Evolutionary conservation across 1,140 invertebrate genomes (phyloP), one percentile per base, ranked within the genome.

Genomic region (Nymphalis io): DNA sequence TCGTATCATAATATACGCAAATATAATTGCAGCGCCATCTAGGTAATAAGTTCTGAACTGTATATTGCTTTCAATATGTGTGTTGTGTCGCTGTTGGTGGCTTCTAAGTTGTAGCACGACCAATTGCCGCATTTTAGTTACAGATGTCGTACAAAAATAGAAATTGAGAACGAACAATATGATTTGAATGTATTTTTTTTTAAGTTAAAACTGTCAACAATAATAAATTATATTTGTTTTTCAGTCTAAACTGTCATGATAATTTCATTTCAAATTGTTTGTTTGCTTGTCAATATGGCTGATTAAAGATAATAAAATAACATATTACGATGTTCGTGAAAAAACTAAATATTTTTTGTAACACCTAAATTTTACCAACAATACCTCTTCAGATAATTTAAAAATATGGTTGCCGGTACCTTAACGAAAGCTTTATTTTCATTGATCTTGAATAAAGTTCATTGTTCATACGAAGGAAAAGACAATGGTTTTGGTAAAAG

Each of bases 401-500:
- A 51, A 51, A 51, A 65, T 13, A 88, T 89, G 85, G 77, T 72
- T 27, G 76, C 79, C 51, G 74, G 84, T 10, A 80, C 68, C 65
- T 65, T 86, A 16, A 78, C 81, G 16, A 89, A 78, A 67, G 73
- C 79, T 27, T 78, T 87, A 53, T 82, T 87, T 42, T 70, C 67
- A 3, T 57, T 85, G 2, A 51, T 90, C 39, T 85, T 82, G 16
- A 69, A 75, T 46, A 81, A 68, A 57, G 80, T 83, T 1, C 72
- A 85, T n/a, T 91, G 89, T 66, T 62, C 74, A 12, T 15, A 69
- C 1, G 58, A 27, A 15, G 86, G 84, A 0, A 84, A 68, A 18
- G 88, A 92, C 65, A 85, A 90, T 58, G 92, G 90, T 12, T 92
- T 92, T 66, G 92, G 91, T 0, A 84, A 77, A 42, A 75, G 83